Base-by-base conservation (phyloP, 2,113 vertebrate species). In the Melanocharis versteri region DNA sequence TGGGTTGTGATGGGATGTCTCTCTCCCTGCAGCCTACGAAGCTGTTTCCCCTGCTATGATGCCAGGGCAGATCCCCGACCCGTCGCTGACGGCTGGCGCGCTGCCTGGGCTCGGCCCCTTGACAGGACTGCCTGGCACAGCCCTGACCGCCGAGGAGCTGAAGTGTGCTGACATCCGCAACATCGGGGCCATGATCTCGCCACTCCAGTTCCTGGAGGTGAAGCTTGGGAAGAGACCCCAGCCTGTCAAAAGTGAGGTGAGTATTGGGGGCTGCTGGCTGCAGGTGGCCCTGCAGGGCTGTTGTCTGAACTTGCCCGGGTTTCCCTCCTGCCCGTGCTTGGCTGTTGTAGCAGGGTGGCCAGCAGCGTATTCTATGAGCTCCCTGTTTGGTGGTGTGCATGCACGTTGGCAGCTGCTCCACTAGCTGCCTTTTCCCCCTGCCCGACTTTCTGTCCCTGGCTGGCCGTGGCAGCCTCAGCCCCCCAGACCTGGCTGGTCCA, bases 1-100 rank as follows among this genome's bases (percentile, higher is more conserved):
- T 83, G 80, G 60, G 26, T 88, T 48, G 56, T 91, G 65, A 98
- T 0, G 1, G 45, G 19, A 2, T 4, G 30, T 90, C 39, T 86
- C 18, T 6, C 68, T 97, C 39, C 53, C 21, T 39, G 12, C 94
- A 98, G 98, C 93, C 94, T 68, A 28, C 17, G 51, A 73, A 89
- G 90, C 96, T 37, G 44, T 83, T 97, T 96, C 89, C 98, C 98
- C 97, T 99, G 98, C 98, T 98, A 98, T 99, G 98, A 99, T 99
- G 99, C 99, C 99, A 96, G 99, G 99, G 97, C 99, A 99, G 98
- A 99, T 99, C 96, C 99, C 99, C 30, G 99, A 99, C 97, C 99
- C 99, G 94, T 98, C 99, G 4, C 98, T 99, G 98, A 98, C 99
- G 39, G 98, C 99, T 2, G 99, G 99, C 47, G 98, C 99, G 15